Evolutionary conservation across 23 tunicate genomes (phyloP).

Genomic region (Diplosoma virens): DNA sequence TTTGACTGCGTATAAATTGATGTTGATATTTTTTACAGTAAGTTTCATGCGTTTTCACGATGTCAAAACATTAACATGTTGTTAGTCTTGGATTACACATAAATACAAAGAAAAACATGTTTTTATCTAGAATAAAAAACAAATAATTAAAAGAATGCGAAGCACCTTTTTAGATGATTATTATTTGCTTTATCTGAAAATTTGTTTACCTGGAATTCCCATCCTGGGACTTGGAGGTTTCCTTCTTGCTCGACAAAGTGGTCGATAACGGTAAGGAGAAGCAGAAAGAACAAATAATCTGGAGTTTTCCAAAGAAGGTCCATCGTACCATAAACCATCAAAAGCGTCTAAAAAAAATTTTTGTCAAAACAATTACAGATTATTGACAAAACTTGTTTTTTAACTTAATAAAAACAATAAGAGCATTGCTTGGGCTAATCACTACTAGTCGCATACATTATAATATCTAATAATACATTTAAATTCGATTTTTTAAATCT

Average conservation of each 20-base stretch:
- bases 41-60: too few species aligned
- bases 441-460: too few species aligned
- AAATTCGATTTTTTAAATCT: too few species aligned
- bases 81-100: background rate
- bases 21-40: too few species aligned
- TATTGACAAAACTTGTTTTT: background rate
- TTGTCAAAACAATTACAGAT: background rate
- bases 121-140: background rate
- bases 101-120: background rate
- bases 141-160: background rate
- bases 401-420: background rate
- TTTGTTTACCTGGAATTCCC: slow-evolving; percentile 21
- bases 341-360: background rate
- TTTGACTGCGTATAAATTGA: too few species aligned
- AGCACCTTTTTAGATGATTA: background rate
- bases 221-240: background rate
- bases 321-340: slow-evolving; percentile 33
- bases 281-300: background rate
- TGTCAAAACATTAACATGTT: too few species aligned
- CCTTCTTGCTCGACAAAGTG: background rate
- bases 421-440: background rate
- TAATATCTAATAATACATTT: too few species aligned
- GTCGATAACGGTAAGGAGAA: background rate
- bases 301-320: background rate
- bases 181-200: background rate